These are phyloP conservation scores for Hozukius guyotensis DNA, from an alignment of 2,797 vertebrate species.

Conservation along the genomic window DNA sequence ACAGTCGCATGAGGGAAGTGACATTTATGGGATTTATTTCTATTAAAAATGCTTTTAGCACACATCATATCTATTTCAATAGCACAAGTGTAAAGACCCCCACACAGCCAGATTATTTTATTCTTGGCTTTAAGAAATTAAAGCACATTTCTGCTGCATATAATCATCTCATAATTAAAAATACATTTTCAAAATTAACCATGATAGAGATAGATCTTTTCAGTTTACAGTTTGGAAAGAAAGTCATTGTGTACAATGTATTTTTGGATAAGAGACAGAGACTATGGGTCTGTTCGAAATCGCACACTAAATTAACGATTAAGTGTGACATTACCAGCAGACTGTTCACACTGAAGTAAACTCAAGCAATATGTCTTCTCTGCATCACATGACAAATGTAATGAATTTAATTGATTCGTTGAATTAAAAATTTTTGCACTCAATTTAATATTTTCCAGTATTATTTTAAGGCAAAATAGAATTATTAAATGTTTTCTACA, in stretches of 20 bases:
- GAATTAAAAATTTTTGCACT: background rate
- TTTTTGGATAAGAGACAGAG: background rate
- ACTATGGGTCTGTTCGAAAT: background rate
- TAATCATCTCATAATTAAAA: background rate
- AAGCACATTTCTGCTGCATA: background rate
- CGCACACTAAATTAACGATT: background rate
- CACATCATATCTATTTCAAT: background rate
- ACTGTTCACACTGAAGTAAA: background rate
- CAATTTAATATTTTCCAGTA: no score
- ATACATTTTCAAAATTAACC: background rate
- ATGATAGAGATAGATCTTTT: background rate
- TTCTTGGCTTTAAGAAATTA: background rate
- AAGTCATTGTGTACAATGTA: background rate
- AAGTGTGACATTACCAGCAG: background rate
- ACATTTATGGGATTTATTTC: slow-evolving; percentile 1
- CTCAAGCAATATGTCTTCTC: background rate
- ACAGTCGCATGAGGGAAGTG: background rate
- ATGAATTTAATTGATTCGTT: no score
- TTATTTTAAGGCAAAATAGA: background rate
- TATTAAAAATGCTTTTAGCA: background rate
- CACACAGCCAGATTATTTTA: background rate
- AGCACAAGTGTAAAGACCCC: background rate
- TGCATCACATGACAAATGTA: background rate
- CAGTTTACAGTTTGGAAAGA: background rate
- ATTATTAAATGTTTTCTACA: background rate